phyloP scores from a whole-genome alignment of 2,113 vertebrate species.

The Tinamus guttatus region DNA sequence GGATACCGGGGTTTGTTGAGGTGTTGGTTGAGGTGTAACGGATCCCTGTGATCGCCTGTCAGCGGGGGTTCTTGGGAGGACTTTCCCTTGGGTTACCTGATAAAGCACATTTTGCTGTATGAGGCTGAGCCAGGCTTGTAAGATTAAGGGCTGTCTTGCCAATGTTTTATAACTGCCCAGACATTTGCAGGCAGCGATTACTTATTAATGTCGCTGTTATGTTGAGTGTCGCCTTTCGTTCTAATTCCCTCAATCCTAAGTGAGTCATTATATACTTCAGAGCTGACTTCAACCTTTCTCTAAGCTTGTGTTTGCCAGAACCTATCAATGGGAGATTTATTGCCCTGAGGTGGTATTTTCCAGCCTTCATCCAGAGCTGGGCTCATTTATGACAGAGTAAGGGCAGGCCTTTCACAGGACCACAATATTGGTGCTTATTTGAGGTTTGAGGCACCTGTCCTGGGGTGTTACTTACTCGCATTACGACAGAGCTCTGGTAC shows the following conservation, averaged over 20 bases:
- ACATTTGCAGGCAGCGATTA: conserved; percentile 42
- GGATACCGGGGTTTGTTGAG: neutral
- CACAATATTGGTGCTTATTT: conserved; percentile 21
- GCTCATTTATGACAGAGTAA: conserved; percentile 22
- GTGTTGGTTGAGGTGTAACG: conserved; percentile 41
- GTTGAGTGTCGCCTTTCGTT: conserved; percentile 53
- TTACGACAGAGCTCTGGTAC: neutral
- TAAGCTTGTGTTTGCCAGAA: conserved; percentile 62
- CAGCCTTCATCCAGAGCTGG: conserved; percentile 25
- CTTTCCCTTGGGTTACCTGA: neutral
- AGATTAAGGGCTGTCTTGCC: conserved; percentile 51
- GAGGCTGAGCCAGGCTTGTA: conserved; percentile 36
- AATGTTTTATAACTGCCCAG: conserved; percentile 55
- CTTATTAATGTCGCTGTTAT: conserved; percentile 24
- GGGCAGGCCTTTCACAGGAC: conserved; percentile 39
- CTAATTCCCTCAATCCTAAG: conserved; percentile 59
- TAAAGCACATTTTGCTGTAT: neutral
- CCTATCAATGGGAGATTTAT: conserved; percentile 75
- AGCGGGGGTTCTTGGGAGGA: conserved; percentile 3
- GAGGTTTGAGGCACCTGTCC: conserved; percentile 50
- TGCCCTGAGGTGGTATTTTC: conserved; percentile 67
- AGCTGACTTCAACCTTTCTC: conserved; percentile 63
- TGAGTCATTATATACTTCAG: conserved; percentile 68
- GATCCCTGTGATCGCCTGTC: conserved; percentile 31
- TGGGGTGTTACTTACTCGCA: neutral